phyloP scores from a whole-genome alignment of 2,888 invertebrate genomes.

The Gastracanthus pulcherrimus region DNA sequence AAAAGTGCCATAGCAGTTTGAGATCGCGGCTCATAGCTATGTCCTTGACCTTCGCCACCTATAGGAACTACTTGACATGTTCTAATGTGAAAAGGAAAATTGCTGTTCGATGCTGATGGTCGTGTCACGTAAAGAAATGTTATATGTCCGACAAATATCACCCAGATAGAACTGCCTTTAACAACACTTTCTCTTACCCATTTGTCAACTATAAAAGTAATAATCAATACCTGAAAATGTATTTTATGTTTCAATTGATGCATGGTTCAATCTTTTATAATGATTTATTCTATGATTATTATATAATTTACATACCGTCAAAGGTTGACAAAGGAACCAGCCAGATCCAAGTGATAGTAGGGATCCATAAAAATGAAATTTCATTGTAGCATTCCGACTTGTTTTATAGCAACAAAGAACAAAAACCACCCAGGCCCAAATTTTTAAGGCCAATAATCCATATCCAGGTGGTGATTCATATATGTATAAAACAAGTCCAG shows the following conservation, averaged over 20 bases:
- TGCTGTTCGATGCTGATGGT: constrained; percentile 68
- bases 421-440: constrained; percentile 92
- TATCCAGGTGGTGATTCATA: constrained; percentile 96
- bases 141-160: constrained; percentile 69
- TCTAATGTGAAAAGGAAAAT: constrained; percentile 74
- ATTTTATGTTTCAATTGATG: constrained; percentile 10
- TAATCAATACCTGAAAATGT: constrained; percentile 84
- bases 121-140: constrained; percentile 71
- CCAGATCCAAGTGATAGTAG: constrained; percentile 70
- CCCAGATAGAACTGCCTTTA: constrained; percentile 70
- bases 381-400: constrained; percentile 65
- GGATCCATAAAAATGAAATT: constrained; percentile 70
- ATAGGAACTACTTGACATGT: constrained; percentile 72
- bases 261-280: not conserved
- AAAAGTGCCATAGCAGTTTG: constrained; percentile 63
- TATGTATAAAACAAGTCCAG: constrained; percentile 92
- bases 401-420: constrained; percentile 76
- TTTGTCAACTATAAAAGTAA: constrained; percentile 82
- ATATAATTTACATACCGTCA: constrained; percentile 64
- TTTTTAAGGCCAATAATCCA: constrained; percentile 86
- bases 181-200: constrained; percentile 89
- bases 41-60: constrained; percentile 68
- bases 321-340: constrained; percentile 72
- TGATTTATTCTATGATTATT: not conserved
- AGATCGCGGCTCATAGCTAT: constrained; percentile 69